Evolutionary conservation across 1,140 invertebrate species (phyloP).

Genomic region (Drosophila saltans): DNA sequence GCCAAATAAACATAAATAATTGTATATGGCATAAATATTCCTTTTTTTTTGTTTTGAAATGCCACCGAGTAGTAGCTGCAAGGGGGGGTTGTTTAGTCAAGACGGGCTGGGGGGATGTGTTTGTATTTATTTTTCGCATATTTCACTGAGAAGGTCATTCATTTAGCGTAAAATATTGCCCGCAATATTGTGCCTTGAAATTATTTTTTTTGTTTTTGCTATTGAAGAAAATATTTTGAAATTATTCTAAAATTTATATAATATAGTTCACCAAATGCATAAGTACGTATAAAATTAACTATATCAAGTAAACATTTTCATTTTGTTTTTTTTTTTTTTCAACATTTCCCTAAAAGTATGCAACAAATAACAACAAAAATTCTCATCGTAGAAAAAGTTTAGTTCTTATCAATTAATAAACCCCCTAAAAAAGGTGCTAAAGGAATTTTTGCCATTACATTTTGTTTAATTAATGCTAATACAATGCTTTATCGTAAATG

Average conservation of each 20-base stretch:
- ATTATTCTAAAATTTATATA: not conserved
- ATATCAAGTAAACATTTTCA: not conserved
- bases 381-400: not conserved
- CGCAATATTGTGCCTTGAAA: not conserved
- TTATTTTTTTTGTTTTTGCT: not conserved
- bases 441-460: too few species aligned
- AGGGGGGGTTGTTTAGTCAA: slow-evolving; percentile 17
- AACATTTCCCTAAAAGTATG: slow-evolving; percentile 1
- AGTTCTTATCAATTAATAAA: not conserved
- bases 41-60: not conserved
- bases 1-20: slow-evolving; percentile 52
- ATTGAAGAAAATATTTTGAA: not conserved
- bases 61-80: not conserved
- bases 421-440: too few species aligned
- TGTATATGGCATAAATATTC: slow-evolving; percentile 55
- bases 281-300: too few species aligned
- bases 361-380: not conserved
- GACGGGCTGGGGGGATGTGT: not conserved
- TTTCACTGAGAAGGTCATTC: slow-evolving; percentile 16
- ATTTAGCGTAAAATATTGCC: not conserved
- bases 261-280: too few species aligned
- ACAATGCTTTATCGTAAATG: too few species aligned
- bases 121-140: slow-evolving; percentile 52
- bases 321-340: not conserved
- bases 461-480: too few species aligned